These are phyloP conservation scores for Chloroclysta siterata DNA, from an alignment of 2,888 invertebrate species.

Conservation along the genomic window DNA sequence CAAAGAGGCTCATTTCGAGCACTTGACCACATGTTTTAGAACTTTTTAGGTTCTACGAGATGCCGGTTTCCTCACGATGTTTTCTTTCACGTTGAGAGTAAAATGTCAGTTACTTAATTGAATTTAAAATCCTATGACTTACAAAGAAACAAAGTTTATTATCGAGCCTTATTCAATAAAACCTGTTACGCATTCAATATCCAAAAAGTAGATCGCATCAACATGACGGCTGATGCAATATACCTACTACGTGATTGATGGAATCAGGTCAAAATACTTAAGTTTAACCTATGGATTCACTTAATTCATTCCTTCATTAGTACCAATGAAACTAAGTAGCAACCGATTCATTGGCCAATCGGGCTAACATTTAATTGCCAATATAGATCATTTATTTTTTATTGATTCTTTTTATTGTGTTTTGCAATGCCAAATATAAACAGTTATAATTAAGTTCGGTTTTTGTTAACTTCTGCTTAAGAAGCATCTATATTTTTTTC, in stretches of 20 bases:
- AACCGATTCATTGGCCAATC: slow-evolving; percentile 28
- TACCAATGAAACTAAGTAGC: slow-evolving; percentile 25
- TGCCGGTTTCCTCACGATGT: no score
- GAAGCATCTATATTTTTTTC: no score
- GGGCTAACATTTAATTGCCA: slow-evolving; percentile 31
- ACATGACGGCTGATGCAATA: slow-evolving; percentile 23
- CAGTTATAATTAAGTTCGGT: background rate
- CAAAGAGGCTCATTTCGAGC: no score
- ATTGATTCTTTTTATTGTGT: slow-evolving; percentile 28
- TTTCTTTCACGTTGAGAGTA: no score
- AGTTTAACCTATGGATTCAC: slow-evolving; percentile 35
- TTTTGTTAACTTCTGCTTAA: slow-evolving; percentile 1
- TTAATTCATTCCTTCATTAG: slow-evolving; percentile 36
- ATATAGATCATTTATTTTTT: slow-evolving; percentile 43
- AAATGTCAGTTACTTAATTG: no score
- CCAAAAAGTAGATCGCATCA: slow-evolving; percentile 16
- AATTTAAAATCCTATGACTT: no score
- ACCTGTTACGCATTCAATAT: slow-evolving; percentile 19
- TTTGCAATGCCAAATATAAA: slow-evolving; percentile 23
- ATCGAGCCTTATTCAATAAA: slow-evolving; percentile 2
- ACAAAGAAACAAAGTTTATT: background rate
- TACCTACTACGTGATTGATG: slow-evolving; percentile 36
- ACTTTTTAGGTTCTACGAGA: no score
- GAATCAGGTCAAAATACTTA: slow-evolving; percentile 40
- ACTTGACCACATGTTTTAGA: no score